phyloP scores from a whole-genome alignment of 35 echinoderm and acorn worm species.

The Chiridota heheva region DNA sequence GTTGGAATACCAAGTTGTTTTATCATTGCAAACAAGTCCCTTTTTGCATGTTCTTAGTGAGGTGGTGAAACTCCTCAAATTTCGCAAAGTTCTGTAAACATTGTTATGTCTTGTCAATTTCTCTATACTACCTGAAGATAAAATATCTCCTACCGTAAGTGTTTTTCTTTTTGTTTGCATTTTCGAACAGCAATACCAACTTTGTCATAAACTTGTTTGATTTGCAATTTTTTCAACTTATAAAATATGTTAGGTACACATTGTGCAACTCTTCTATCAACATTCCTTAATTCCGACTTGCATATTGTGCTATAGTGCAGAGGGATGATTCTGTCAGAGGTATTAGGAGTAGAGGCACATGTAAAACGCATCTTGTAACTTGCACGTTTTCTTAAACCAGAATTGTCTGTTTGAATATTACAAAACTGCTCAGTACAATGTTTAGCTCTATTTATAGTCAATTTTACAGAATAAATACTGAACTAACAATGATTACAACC shows the following conservation, averaged over 20 bases:
- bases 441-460: no score
- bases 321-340: no score
- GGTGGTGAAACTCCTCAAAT: conserved; percentile 20
- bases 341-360: no score
- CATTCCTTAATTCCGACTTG: conserved; percentile 26
- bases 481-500: no score
- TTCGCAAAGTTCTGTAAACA: conserved; percentile 34
- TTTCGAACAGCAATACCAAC: conserved; percentile 18
- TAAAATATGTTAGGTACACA: conserved; percentile 36
- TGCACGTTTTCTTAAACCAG: no score
- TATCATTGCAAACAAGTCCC: conserved; percentile 31
- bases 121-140: conserved; percentile 1
- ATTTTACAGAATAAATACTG: no score
- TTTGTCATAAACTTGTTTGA: conserved; percentile 35
- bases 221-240: conserved; percentile 47
- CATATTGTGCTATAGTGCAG: conserved; percentile 32
- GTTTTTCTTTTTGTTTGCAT: conserved; percentile 34
- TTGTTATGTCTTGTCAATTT: conserved; percentile 24
- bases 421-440: no score
- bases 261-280: conserved; percentile 27
- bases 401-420: no score
- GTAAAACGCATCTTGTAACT: no score
- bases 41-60: conserved; percentile 27
- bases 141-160: conserved; percentile 18
- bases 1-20: conserved; percentile 24